Conservation (phyloP, 2,888 invertebrate genomes). For the Sesamia inferens region DNA sequence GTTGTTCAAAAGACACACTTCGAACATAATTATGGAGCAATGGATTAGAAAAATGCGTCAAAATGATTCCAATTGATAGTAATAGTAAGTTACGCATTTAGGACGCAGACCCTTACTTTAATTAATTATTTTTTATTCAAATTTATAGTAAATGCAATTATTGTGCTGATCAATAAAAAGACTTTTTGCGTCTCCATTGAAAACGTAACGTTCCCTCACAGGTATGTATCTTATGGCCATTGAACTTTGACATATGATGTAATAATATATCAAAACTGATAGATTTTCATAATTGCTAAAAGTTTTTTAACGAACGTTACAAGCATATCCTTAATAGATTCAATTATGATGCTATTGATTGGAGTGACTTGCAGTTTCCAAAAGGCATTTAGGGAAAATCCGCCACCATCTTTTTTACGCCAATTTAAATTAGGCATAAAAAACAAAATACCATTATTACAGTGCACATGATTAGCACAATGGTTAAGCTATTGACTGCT, state of each 20-base stretch:
- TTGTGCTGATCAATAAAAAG: too few species aligned
- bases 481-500: too few species aligned
- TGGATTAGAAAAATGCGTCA: too few species aligned
- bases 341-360: background rate
- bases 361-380: slow-evolving; percentile 17
- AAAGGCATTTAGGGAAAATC: slow-evolving; percentile 34
- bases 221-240: background rate
- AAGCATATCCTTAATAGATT: background rate
- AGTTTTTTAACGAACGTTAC: background rate
- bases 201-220: background rate
- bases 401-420: background rate
- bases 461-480: too few species aligned
- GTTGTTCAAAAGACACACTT: too few species aligned
- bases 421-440: background rate
- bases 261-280: background rate
- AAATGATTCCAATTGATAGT: too few species aligned
- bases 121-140: background rate
- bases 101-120: background rate
- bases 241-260: background rate
- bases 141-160: too few species aligned
- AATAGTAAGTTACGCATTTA: too few species aligned
- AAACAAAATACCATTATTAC: too few species aligned
- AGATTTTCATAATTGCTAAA: background rate
- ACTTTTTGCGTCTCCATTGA: too few species aligned
- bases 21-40: too few species aligned